Evolutionary conservation across 1,140 invertebrate species (phyloP).

Genomic region (Lanistes nyassanus): DNA sequence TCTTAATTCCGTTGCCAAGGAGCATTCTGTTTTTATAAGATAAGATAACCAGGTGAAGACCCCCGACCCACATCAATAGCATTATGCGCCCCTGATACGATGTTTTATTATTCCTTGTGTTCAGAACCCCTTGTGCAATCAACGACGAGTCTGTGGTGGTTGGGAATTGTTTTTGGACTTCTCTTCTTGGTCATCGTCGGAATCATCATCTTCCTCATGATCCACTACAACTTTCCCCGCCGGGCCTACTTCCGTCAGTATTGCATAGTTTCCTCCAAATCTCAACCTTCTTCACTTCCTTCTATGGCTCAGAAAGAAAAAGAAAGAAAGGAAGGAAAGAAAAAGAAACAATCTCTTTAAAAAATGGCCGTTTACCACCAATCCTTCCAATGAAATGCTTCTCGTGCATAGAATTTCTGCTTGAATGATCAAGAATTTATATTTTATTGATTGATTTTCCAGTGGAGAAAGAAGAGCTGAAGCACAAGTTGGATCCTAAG

Average conservation of each 20-base stretch:
- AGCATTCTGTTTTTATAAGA: too few species aligned
- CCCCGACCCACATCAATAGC: too few species aligned
- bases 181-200: background rate
- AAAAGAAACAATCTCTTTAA: too few species aligned
- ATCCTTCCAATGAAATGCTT: background rate
- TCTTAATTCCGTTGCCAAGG: too few species aligned
- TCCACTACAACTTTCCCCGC: constrained; percentile 3
- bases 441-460: background rate
- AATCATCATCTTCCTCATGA: background rate
- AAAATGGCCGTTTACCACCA: too few species aligned
- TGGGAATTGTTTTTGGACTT: background rate
- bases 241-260: background rate
- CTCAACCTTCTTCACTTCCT: background rate
- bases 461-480: background rate
- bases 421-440: background rate
- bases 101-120: too few species aligned
- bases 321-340: too few species aligned
- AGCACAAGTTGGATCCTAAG: background rate
- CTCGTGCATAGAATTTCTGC: background rate
- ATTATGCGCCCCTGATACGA: too few species aligned
- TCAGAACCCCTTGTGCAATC: background rate
- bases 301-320: background rate
- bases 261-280: background rate
- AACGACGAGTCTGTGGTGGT: background rate
- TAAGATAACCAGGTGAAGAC: too few species aligned